These are phyloP conservation scores for Diplazon laetatorius DNA, from an alignment of 2,888 invertebrate species.

Conservation along the genomic window DNA sequence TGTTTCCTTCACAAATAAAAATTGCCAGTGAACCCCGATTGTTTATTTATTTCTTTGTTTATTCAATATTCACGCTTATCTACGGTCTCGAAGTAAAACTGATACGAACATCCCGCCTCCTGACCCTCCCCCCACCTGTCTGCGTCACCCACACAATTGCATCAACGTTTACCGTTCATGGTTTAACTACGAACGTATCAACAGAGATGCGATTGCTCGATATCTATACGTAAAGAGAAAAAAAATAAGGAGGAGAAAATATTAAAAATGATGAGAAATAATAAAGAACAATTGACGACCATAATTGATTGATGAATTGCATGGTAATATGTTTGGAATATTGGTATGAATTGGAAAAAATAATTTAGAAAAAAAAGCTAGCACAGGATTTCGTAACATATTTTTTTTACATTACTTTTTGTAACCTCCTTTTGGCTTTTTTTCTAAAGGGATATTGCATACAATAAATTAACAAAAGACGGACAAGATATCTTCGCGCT, in stretches of 20 bases:
- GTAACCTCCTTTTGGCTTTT: too few species aligned
- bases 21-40: conserved; percentile 59
- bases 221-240: conserved; percentile 14
- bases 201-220: conserved; percentile 23
- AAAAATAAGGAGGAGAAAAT: background rate
- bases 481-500: too few species aligned
- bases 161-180: background rate
- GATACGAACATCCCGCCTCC: conserved; percentile 58
- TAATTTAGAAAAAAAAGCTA: too few species aligned
- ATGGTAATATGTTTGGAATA: too few species aligned
- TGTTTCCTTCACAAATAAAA: conserved; percentile 29
- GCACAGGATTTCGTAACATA: too few species aligned
- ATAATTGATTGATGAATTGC: too few species aligned
- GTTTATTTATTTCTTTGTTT: conserved; percentile 70
- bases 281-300: background rate
- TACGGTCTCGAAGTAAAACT: conserved; percentile 52
- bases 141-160: conserved; percentile 59
- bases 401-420: too few species aligned
- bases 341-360: too few species aligned
- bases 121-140: too few species aligned
- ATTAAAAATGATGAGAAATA: background rate
- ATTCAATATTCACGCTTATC: conserved; percentile 68
- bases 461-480: too few species aligned
- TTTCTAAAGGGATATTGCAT: too few species aligned
- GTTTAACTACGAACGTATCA: background rate